These are phyloP conservation scores for Pelagia noctiluca DNA, from an alignment of 30 jellyfish, hydroid and myxozoan genomes.

Conservation along the genomic window DNA sequence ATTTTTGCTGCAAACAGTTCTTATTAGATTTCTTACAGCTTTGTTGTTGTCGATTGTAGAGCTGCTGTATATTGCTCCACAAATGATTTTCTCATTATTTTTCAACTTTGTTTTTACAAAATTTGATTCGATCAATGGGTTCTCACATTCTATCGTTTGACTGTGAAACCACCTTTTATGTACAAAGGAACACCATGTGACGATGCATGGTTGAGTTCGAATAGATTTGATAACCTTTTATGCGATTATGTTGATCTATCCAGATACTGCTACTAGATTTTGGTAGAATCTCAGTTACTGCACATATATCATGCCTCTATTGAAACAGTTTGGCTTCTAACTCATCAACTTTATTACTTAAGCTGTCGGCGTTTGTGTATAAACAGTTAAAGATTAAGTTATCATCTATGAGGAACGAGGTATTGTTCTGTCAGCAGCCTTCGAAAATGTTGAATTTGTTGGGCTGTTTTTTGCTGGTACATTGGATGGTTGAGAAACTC, in stretches of 20 bases:
- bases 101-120: too few relatives aligned
- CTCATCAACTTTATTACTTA: not conserved
- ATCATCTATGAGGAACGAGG: not conserved
- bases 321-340: not conserved
- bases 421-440: constrained; percentile 4
- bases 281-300: constrained; percentile 5
- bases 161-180: too few relatives aligned
- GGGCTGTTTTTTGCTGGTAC: constrained; percentile 31
- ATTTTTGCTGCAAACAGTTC: too few relatives aligned
- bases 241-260: not conserved
- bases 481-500: not conserved
- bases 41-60: too few relatives aligned
- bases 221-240: not conserved
- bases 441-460: not conserved
- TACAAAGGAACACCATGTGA: too few relatives aligned
- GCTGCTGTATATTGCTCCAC: too few relatives aligned
- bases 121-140: too few relatives aligned
- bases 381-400: not conserved
- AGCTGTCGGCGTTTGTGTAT: not conserved
- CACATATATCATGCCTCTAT: constrained; percentile 16
- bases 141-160: too few relatives aligned
- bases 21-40: too few relatives aligned
- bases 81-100: too few relatives aligned
- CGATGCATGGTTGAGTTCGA: too few relatives aligned
- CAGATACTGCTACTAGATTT: not conserved